Percentiles rank a stretch among this genome's conserved stretches.
Conservation (phyloP, 2,888 invertebrate species). For the Dastarcus helophoroides region DNA sequence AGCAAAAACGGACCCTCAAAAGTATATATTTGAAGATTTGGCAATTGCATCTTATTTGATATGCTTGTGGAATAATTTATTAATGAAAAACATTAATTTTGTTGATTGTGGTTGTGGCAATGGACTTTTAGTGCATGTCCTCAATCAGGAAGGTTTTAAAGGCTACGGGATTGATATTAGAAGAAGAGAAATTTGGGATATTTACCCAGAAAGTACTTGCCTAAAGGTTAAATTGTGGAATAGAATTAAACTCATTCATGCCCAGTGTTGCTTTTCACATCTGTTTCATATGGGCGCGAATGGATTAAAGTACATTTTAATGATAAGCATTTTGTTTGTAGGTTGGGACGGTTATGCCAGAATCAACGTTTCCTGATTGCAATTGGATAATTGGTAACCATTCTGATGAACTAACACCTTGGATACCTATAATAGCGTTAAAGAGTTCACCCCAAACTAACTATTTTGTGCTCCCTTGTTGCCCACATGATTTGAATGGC, state of each 20-base stretch:
- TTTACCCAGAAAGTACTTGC: conserved; percentile 52
- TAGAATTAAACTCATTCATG: too few species aligned
- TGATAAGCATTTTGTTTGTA: conserved; percentile 37
- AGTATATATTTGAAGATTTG: conserved; percentile 94
- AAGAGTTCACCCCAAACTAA: conserved; percentile 60
- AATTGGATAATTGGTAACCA: conserved; percentile 98
- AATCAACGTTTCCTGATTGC: conserved; percentile 54
- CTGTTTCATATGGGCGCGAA: background rate
- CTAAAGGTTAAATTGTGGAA: too few species aligned
- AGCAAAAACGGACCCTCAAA: conserved; percentile 85
- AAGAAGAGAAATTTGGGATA: conserved; percentile 78
- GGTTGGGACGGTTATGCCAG: conserved; percentile 53
- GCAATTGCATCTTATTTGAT: conserved; percentile 85
- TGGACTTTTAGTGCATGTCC: conserved; percentile 80
- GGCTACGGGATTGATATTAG: conserved; percentile 80
- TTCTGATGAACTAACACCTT: conserved; percentile 97
- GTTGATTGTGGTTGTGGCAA: conserved; percentile 97
- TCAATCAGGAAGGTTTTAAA: conserved; percentile 69
- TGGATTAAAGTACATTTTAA: conserved; percentile 1
- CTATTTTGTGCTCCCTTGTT: conserved; percentile 91
- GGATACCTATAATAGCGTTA: conserved; percentile 90
- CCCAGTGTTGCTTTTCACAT: conserved; percentile 1
- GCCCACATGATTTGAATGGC: conserved; percentile 83
- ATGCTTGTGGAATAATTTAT: conserved; percentile 53
- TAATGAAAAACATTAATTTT: conserved; percentile 47